A percentile compares a stretch with the other conserved stretches of the same genome.
Conservation (phyloP, 1,140 invertebrate species). For the roundworm (Caenorhabditis elegans) region WBcel235 BX284602.5:6567501-6568000, state of each 20-base stretch:
- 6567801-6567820: slow-evolving; percentile 60
- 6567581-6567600: slow-evolving; percentile 55
- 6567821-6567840: slow-evolving; percentile 58
- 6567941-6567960: too few species aligned
- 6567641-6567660: slow-evolving; percentile 59
- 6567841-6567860: slow-evolving; percentile 59
- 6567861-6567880: slow-evolving; percentile 51
- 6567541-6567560: neutral
- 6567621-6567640: slow-evolving; percentile 62
- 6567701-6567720: slow-evolving; percentile 50
- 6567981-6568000: too few species aligned
- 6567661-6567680: slow-evolving; percentile 64
- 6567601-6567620: slow-evolving; percentile 55
- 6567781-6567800: slow-evolving; percentile 58
- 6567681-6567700: too few species aligned
- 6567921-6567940: too few species aligned
- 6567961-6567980: too few species aligned
- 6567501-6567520: slow-evolving; percentile 55
- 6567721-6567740: slow-evolving; percentile 54
- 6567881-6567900: too few species aligned
- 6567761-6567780: slow-evolving; percentile 55
- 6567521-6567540: slow-evolving; percentile 50
- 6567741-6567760: slow-evolving; percentile 45
- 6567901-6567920: too few species aligned
- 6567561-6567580: slow-evolving; percentile 53